These are phyloP conservation scores for Conomelus anceps DNA, from an alignment of 2,888 invertebrate genomes.

Conservation along the genomic window DNA sequence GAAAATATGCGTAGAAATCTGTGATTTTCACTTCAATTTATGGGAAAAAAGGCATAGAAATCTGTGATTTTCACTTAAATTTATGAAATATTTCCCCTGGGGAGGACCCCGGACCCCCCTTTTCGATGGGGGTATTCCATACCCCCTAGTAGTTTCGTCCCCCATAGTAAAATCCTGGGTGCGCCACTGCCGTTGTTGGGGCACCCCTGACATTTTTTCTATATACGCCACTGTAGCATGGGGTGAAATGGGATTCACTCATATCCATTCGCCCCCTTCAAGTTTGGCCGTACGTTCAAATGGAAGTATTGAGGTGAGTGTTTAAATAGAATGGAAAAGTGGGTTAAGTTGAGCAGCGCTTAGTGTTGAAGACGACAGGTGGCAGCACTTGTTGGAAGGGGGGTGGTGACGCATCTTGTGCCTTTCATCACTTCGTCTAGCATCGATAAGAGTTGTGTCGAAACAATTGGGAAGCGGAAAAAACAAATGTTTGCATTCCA, in stretches of 20 bases:
- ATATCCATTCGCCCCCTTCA: neutral
- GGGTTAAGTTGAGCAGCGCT: neutral
- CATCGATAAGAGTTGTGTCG: neutral
- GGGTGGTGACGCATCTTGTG: neutral
- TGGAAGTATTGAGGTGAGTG: neutral
- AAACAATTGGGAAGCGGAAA: neutral
- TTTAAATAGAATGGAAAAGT: neutral
- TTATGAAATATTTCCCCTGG: no score
- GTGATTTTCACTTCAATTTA: no score
- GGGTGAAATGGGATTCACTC: neutral
- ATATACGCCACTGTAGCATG: neutral
- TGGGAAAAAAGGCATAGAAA: no score
- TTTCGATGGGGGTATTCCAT: no score
- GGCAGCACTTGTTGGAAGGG: neutral
- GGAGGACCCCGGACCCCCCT: no score
- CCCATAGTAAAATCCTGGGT: no score
- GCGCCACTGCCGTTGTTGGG: no score
- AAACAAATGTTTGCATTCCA: neutral
- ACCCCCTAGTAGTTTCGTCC: no score
- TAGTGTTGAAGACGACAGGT: neutral
- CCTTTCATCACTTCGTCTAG: neutral
- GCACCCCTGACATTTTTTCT: no score
- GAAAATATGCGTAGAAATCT: no score
- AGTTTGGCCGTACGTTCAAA: neutral
- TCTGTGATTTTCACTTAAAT: no score